Evolutionary conservation across 2,888 invertebrate species (phyloP), one percentile per base, ranked within the genome.

Genomic region (Rhaphigaster nebulosa): DNA sequence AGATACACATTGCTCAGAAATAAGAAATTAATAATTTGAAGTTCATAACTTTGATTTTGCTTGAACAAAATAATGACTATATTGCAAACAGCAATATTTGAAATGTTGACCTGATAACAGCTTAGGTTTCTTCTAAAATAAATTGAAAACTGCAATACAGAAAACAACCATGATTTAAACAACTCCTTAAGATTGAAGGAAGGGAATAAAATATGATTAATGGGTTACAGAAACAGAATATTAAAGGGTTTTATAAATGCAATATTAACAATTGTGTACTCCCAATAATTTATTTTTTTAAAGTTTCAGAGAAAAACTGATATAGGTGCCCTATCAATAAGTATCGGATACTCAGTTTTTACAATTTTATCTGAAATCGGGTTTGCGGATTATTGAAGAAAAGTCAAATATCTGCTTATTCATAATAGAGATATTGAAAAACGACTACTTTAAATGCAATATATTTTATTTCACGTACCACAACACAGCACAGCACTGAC

Each of bases 401-500:
- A 26, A 15, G 45, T 84, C 41, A n/a, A 84, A 84, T 45, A 45
- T 45, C 23, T 84, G 41, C 45, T 84, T 45, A 45, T 45, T 84
- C 13, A 8, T 84, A n/a, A 45, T 20, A 38, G 3, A 26, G 2
- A 54, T 34, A 54, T 34, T 50, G 56, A 60, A n/a, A 76, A 84
- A 84, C 87, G 87, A 87, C 45, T 87, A 90, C 41, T 87, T 52
- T 84, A 87, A 90, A 90, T n/a, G 84, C 45, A 84, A 50, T 52
- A 54, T 52, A 91, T 89, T 91, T 91, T 88, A 88, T 91, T 88
- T 90, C 60, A 97, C 97, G 97, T 96, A 97, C 97, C 97, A 97
- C 97, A 97, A 97, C 97, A 97, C 97, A 97, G 97, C 97, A 97
- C 96, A 97, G 97, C 97, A 97, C 97, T 97, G 97, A 97, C 96